phyloP scores from a whole-genome alignment of 2,797 vertebrate genomes.

The Hyperoplus lanceolatus region DNA sequence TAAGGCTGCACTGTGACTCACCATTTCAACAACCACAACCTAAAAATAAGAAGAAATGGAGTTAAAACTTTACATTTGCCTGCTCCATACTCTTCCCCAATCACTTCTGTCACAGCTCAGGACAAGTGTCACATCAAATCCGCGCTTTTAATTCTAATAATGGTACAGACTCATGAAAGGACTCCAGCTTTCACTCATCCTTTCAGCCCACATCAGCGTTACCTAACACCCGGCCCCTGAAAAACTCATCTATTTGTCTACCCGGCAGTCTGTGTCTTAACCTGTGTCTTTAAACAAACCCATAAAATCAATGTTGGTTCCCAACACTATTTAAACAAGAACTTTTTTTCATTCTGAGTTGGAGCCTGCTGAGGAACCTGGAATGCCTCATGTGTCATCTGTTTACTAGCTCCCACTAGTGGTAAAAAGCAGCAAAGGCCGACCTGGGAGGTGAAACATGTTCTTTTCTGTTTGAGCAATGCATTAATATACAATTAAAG shows the following conservation, averaged over 20 bases:
- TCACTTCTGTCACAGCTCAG: conserved; percentile 27
- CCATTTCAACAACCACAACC: conserved; percentile 18
- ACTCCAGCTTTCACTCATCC: conserved; percentile 62
- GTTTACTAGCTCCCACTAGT: conserved; percentile 84
- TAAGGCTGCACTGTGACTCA: conserved; percentile 55
- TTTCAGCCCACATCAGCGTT: conserved; percentile 65
- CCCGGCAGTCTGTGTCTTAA: conserved; percentile 73
- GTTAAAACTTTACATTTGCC: conserved; percentile 14
- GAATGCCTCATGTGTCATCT: conserved; percentile 47
- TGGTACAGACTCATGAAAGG: conserved; percentile 56
- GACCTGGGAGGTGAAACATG: background rate
- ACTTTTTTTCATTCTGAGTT: conserved; percentile 28
- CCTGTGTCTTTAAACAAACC: conserved; percentile 81
- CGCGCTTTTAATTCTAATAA: conserved; percentile 50
- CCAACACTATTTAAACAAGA: conserved; percentile 75
- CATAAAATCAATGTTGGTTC: conserved; percentile 75
- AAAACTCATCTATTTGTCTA: conserved; percentile 70
- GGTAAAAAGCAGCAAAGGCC: conserved; percentile 51
- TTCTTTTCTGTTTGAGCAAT: conserved; percentile 4
- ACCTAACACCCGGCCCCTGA: conserved; percentile 61
- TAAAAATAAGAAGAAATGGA: conserved; percentile 42
- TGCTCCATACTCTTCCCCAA: background rate
- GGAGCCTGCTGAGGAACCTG: conserved; percentile 51
- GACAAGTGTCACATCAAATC: conserved; percentile 39
- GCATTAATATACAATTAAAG: background rate